Evolutionary conservation across 2,113 vertebrate genomes (phyloP).

Genomic region (Lepus europaeus): DNA sequence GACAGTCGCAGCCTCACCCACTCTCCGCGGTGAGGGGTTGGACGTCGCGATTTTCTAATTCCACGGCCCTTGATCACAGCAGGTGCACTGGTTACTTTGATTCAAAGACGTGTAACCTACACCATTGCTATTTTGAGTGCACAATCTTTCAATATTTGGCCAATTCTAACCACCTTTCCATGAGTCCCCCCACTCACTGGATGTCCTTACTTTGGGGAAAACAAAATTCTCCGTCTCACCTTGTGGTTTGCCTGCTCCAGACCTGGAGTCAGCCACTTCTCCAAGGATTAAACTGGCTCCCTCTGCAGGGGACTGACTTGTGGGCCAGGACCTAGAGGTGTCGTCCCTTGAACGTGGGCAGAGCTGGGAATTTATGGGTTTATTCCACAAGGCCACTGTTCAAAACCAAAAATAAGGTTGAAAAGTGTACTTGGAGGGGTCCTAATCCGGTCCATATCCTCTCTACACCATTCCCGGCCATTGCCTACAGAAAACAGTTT

Average conservation of each 20-base stretch:
- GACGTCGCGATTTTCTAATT: background rate
- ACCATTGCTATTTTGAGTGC: background rate
- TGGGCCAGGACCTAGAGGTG: background rate
- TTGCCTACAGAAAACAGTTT: background rate
- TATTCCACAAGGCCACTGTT: background rate
- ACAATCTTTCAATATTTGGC: background rate
- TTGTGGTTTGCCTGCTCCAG: background rate
- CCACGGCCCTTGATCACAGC: background rate
- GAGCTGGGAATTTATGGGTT: background rate
- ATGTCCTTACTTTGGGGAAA: background rate
- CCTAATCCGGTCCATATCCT: fast-evolving
- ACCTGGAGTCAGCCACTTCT: fast-evolving
- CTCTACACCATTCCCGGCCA: background rate
- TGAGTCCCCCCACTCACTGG: fast-evolving
- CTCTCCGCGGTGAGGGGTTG: background rate
- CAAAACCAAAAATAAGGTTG: background rate
- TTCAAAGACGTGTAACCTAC: background rate
- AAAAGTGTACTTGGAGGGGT: background rate
- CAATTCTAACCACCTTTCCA: fast-evolving
- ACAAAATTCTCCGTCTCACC: background rate
- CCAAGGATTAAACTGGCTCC: too few species aligned
- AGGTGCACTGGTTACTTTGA: background rate
- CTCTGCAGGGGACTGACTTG: fast-evolving
- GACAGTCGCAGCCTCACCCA: too few species aligned
- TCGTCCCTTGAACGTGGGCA: background rate